A percentile compares a stretch with the other conserved stretches of the same genome.
Conservation (phyloP, 1,140 invertebrate species). For the Drosophila equinoxialis region DNA sequence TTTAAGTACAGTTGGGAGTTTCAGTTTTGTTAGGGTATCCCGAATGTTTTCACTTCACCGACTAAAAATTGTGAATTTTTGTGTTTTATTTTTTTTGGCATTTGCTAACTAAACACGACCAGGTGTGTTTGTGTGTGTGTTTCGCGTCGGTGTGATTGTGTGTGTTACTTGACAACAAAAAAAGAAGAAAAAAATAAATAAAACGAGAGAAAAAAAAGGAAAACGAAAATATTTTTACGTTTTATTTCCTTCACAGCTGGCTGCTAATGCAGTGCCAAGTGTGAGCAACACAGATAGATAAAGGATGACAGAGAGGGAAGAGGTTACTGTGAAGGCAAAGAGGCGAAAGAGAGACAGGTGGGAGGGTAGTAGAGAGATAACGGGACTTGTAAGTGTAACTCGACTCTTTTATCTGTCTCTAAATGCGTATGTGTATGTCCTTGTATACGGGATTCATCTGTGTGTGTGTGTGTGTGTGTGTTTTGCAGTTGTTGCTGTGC, state of each 20-base stretch:
- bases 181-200: slow-evolving; percentile 2
- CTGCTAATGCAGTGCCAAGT: slow-evolving; percentile 72
- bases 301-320: slow-evolving; percentile 28
- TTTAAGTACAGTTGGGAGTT: too few relatives aligned
- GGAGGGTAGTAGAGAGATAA: not conserved
- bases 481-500: slow-evolving; percentile 46
- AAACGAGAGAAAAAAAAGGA: not conserved
- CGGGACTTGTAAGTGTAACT: slow-evolving; percentile 44
- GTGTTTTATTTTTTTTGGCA: slow-evolving; percentile 46
- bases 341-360: slow-evolving; percentile 13
- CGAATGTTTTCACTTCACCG: not conserved
- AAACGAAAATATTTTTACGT: slow-evolving; percentile 70
- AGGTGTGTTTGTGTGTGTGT: slow-evolving; percentile 22
- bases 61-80: slow-evolving; percentile 13
- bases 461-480: slow-evolving; percentile 27
- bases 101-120: slow-evolving; percentile 72
- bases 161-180: slow-evolving; percentile 42
- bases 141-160: not conserved
- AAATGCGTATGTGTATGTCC: slow-evolving; percentile 17
- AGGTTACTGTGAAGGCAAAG: not conserved
- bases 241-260: slow-evolving; percentile 77
- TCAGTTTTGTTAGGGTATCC: not conserved
- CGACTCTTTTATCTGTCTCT: slow-evolving; percentile 73
- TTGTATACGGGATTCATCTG: not conserved
- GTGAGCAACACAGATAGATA: slow-evolving; percentile 10